Conservation (phyloP, 2,113 vertebrate species). For the Cynoglossus semilaevis region DNA sequence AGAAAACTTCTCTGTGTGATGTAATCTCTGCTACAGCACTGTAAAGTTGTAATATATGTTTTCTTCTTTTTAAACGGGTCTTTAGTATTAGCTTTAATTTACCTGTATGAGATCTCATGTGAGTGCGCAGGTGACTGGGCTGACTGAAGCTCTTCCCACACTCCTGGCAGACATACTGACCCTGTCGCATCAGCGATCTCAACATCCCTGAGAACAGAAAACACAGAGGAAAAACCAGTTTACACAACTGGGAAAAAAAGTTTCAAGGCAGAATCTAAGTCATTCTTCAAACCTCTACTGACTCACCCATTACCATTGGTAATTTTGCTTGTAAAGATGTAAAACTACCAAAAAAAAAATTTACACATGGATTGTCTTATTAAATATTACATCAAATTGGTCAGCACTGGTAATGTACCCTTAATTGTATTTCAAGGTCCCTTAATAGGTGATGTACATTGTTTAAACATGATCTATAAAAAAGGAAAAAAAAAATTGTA, state of each 20-base stretch:
- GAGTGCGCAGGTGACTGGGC: slow-evolving; percentile 88
- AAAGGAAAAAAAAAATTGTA: too few relatives aligned
- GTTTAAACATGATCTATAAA: too few relatives aligned
- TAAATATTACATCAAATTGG: too few relatives aligned
- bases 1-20: background rate
- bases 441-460: too few relatives aligned
- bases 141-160: slow-evolving; percentile 90
- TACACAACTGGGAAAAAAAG: slow-evolving; percentile 51
- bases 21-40: too few relatives aligned
- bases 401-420: too few relatives aligned
- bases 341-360: too few relatives aligned
- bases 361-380: too few relatives aligned
- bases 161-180: slow-evolving; percentile 84
- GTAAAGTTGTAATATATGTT: background rate
- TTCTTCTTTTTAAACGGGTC: background rate
- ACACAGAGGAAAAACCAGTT: slow-evolving; percentile 27
- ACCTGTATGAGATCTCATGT: slow-evolving; percentile 90
- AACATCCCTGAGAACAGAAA: slow-evolving; percentile 77
- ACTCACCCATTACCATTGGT: too few relatives aligned
- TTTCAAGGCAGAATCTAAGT: background rate
- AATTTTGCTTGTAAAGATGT: too few relatives aligned
- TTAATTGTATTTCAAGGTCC: too few relatives aligned
- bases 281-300: too few relatives aligned
- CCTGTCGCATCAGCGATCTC: slow-evolving; percentile 83
- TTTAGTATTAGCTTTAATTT: slow-evolving; percentile 22